Percentiles rank a stretch among this genome's conserved stretches.
These are phyloP conservation scores for Coranthus polyacanthus DNA, from an alignment of 2,797 vertebrate genomes.

Conservation along the genomic window DNA sequence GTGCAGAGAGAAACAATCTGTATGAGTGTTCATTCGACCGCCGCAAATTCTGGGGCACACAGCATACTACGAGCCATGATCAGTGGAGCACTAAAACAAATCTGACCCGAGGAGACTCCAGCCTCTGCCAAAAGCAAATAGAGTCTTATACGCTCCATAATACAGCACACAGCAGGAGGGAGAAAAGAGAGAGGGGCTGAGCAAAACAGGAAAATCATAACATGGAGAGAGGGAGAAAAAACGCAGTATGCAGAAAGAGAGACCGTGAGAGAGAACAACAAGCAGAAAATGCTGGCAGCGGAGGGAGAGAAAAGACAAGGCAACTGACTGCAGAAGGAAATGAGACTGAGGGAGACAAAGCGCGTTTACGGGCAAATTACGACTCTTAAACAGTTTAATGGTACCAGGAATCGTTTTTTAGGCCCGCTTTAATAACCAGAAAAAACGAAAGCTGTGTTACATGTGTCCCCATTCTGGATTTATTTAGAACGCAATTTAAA, in stretches of 20 bases:
- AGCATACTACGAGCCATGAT: constrained; percentile 32
- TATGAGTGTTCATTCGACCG: constrained; percentile 2
- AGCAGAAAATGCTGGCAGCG: constrained; percentile 31
- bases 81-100: constrained; percentile 49
- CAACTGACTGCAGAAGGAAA: constrained; percentile 26
- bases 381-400: constrained; percentile 36
- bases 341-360: constrained; percentile 42
- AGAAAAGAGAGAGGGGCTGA: neutral
- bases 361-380: constrained; percentile 48
- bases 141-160: constrained; percentile 50
- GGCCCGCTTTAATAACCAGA: constrained; percentile 34
- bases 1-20: neutral
- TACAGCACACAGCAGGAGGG: constrained; percentile 28
- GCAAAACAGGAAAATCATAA: constrained; percentile 31
- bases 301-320: constrained; percentile 20
- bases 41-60: constrained; percentile 33
- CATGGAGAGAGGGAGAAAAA: constrained; percentile 4
- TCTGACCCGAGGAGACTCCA: constrained; percentile 45
- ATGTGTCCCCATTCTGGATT: constrained; percentile 32
- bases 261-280: constrained; percentile 24
- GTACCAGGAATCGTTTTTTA: constrained; percentile 44
- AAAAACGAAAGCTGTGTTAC: constrained; percentile 33
- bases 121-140: constrained; percentile 55
- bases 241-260: constrained; percentile 6
- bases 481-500: constrained; percentile 40